phyloP scores from a whole-genome alignment of 2,113 vertebrate species.

The Tychaedon coryphoeus region DNA sequence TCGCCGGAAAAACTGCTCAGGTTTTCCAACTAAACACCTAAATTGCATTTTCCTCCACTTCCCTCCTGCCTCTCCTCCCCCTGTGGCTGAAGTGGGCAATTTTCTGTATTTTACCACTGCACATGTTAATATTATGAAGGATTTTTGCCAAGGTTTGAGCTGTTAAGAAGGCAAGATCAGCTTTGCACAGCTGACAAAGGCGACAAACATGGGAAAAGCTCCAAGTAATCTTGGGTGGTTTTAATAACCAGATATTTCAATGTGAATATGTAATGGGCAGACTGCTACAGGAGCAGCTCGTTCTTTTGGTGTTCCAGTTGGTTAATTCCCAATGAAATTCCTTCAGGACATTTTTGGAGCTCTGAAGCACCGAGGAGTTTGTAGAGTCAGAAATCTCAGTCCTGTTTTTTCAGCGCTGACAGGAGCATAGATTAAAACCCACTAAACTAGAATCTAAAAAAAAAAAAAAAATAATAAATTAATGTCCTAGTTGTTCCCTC shows the following conservation, averaged over 20 bases:
- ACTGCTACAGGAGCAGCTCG: background rate
- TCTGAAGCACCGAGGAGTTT: background rate
- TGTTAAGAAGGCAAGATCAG: background rate
- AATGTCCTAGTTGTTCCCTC: background rate
- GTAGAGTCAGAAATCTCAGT: background rate
- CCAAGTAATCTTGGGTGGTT: background rate
- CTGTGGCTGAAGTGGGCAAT: background rate
- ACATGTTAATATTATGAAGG: background rate
- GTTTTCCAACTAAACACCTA: background rate
- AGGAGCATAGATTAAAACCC: background rate
- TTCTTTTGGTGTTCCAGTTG: background rate
- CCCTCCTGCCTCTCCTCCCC: background rate
- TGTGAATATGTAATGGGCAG: background rate
- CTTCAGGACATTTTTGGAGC: background rate
- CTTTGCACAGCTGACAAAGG: background rate
- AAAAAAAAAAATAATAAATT: background rate
- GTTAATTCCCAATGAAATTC: background rate
- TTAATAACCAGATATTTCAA: background rate
- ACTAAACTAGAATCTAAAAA: background rate
- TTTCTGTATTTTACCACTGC: background rate
- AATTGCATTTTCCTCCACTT: background rate
- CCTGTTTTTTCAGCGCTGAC: background rate
- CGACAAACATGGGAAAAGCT: background rate
- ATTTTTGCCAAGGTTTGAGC: background rate
- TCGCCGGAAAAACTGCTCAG: fast-evolving